Base-by-base conservation (phyloP, 1,140 invertebrate species). In the Eriosoma lanigerum region DNA sequence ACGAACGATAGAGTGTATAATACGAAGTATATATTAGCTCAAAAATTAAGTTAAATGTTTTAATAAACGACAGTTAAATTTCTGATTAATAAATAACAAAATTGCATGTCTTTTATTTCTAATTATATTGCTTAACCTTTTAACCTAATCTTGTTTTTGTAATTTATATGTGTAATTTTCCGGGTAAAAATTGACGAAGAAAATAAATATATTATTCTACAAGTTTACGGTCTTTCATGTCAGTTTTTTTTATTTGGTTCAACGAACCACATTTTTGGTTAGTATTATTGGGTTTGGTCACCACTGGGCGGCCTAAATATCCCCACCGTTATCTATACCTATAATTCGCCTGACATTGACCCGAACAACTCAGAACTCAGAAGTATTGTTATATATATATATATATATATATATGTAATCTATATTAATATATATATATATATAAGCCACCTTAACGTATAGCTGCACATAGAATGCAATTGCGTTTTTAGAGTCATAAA, bases 261-360 rank as follows among this genome's bases (percentile, higher is more conserved):
- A 48, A 62, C 75, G 75, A 78, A 78, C 58, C 10, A 13, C 32
- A 3, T 17, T 44, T n/a, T 54, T 38, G 54, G 13, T 13, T 12
- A 24, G 12, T 10, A 29, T 19, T 6, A 21, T 19, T 13, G n/a
- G 3, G 32, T 78, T 78, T 78, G 75, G 56, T 38, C 56, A 78
- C 75, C 75, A 78, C 75, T 78, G 75, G 56, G 56, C 75, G 75
- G 52, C 75, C 75, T 60, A 78, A 78, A 78, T 78, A 78, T 46
- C 75, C 56, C 75, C 75, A 78, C 75, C 21, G 13, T 9, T 52
- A 38, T 38, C 3, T 21, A 54, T 6, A 15, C 29, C 9, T 32
- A 29, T n/a, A 21, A n/a, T 13, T 0, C 29, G 17, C 19, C 54
- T n/a, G 73, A 58, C 73, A 76, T 76, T 78, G 56, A 78, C 75